Base-by-base conservation (phyloP, 2,888 invertebrate species). In the Parnassius orleans region DNA sequence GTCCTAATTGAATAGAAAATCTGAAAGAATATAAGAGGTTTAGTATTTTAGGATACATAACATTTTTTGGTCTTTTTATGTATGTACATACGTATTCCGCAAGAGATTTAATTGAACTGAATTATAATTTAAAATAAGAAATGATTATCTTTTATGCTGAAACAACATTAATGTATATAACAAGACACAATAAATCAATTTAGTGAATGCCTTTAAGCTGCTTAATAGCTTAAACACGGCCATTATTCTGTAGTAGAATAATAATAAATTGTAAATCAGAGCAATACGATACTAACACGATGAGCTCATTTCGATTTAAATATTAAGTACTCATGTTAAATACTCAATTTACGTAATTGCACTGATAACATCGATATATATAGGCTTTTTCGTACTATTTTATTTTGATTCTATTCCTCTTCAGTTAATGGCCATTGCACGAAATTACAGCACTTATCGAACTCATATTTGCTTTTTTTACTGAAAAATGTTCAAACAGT, bases 321-420 rank as follows among this genome's bases (percentile, higher is more conserved):
- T 73, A 67, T 71, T 68, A 70, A 72, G 71, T 71, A 71, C 69
- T 67, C 69, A 68, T 68, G 68, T 72, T 72, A 69, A 73, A 71
- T 70, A 64, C 63, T 60, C 63, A 60, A 64, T 64, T 64, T 66
- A 69, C 66, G 64, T 64, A 65, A 64, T 71, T 66, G 68, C 69
- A 67, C 70, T 68, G 71, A 69, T 70, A 67, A 69, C 69, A 53
- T 61, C 69, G 68, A 71, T 72, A 68, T 69, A 69, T 69, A 68
- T 58, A 65, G 65, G 66, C 66, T 66, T 62, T 64, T 64, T 62
- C 65, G 61, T 65, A 64, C 57, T 60, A 60, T 60, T 64, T 60
- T 60, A 64, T 64, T 60, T 56, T 53, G 57, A 57, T 64, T 60
- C 60, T 64, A 41, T 53, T 60, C 57, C 60, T 54, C 57, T 60